A percentile compares a stretch with the other conserved stretches of the same genome.
phyloP scores from a whole-genome alignment of 2,888 invertebrate species.

The Teleiodes luculella region DNA sequence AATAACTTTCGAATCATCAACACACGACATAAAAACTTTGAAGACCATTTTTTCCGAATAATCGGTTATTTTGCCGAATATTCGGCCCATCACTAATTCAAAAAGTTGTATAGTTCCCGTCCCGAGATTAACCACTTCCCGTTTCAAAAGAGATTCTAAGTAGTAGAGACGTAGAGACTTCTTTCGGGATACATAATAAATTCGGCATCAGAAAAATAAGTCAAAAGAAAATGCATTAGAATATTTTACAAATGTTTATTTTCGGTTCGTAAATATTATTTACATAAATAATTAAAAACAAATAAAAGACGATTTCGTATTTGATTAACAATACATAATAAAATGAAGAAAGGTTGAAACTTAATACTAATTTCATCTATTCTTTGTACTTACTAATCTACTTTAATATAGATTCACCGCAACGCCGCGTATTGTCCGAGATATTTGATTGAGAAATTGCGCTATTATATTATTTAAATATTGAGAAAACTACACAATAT shows the following conservation, averaged over 20 bases:
- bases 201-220: too few species aligned
- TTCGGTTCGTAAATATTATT: slow-evolving; percentile 54
- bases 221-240: slow-evolving; percentile 25
- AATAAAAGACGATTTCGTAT: slow-evolving; percentile 38
- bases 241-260: slow-evolving; percentile 43
- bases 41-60: too few species aligned
- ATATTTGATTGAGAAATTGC: slow-evolving; percentile 41
- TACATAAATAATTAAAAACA: slow-evolving; percentile 57
- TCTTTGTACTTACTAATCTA: slow-evolving; percentile 52
- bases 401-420: slow-evolving; percentile 55
- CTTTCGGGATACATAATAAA: too few species aligned
- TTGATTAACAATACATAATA: slow-evolving; percentile 39
- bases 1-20: too few species aligned
- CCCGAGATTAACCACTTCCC: too few species aligned
- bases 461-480: slow-evolving; percentile 9
- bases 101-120: too few species aligned
- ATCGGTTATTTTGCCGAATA: too few species aligned
- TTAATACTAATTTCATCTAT: slow-evolving; percentile 54
- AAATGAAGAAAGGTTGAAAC: slow-evolving; percentile 32
- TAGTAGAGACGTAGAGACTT: too few species aligned
- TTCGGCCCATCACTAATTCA: too few species aligned
- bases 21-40: too few species aligned
- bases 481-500: slow-evolving; percentile 26
- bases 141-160: too few species aligned
- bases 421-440: slow-evolving; percentile 50